Evolutionary conservation across 2,113 vertebrate genomes (phyloP), one percentile per base, ranked within the genome.

Genomic region (Microtus ochrogaster): DNA sequence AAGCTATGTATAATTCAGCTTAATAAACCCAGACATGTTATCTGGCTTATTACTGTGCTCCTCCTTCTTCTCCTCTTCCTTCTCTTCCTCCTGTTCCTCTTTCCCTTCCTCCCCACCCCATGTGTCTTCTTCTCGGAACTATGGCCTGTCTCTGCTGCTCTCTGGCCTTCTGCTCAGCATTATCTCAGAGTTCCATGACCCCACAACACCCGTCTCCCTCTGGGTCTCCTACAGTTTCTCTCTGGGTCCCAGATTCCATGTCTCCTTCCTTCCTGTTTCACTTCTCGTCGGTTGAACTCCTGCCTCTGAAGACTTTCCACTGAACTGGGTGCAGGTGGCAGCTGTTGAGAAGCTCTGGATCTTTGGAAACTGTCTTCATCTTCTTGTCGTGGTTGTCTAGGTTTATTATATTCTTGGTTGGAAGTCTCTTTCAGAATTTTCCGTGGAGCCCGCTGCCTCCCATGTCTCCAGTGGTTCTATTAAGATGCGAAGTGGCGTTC

Each of bases 371-470:
- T 55, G 24, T 6, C 39, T 82, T 39, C 73, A 9, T 90, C 78
- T 92, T 90, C 28, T 41, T 87, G 0, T 78, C 26, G 68, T 22
- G 44, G 33, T 85, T 68, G 36, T 76, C 7, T 85, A 22, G 14
- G 41, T 94, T 41, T 73, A 49, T 36, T 73, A 49, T 36, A 26
- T 87, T 94, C 52, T 94, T 87, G 19, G 41, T 92, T 79, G 65
- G 44, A 95, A 74, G 44, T 9, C 52, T 68, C 89, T 95, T 88
- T 68, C 17, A 72, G 74, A 58, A 90, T 94, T 83, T 90, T 86
- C 24, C 3, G n/a, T 36, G 58, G 84, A 78, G 55, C 21, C 39
- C 36, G 19, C 36, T 76, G 49, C 65, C 28, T 77, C 55, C 14
- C 3, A 17, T 7, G 12, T 21, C n/a, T 89, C 11, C 14, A 77